Conservation (phyloP, 2,797 vertebrate species). For the Podarcis lilfordi region DNA sequence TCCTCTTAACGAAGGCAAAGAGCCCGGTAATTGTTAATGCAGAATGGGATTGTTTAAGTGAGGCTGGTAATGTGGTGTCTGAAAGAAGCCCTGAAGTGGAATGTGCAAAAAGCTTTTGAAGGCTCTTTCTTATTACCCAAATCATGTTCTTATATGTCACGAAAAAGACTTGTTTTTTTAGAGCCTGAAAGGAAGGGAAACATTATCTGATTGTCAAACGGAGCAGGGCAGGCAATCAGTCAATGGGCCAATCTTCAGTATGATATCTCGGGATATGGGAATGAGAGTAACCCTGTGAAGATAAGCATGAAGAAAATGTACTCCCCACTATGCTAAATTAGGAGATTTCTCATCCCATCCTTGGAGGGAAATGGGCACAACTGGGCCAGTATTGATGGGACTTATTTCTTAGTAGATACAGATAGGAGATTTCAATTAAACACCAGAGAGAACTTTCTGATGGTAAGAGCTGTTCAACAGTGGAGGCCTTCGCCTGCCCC, state of each 20-base stretch:
- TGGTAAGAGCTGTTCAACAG: no score
- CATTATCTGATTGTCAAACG: not conserved
- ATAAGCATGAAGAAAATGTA: not conserved
- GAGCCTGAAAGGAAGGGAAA: not conserved
- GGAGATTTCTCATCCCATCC: slow-evolving; percentile 1
- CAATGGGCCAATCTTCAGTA: not conserved
- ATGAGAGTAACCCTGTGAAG: not conserved
- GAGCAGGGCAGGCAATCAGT: not conserved
- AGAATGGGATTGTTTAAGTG: slow-evolving; percentile 12
- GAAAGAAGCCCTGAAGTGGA: not conserved
- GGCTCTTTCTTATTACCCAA: not conserved
- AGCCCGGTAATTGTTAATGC: not conserved
- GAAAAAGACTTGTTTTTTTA: slow-evolving; percentile 11
- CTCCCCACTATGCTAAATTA: not conserved
- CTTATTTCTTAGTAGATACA: not conserved
- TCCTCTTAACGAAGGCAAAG: not conserved
- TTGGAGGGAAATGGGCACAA: not conserved
- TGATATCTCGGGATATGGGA: not conserved
- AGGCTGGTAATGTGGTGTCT: not conserved
- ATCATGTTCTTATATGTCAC: not conserved
- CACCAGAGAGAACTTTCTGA: no score
- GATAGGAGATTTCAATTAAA: not conserved
- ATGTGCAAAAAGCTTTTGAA: slow-evolving; percentile 20
- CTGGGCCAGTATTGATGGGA: not conserved
- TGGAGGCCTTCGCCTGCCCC: no score